A percentile compares a stretch with the other conserved stretches of the same genome.
These are phyloP conservation scores for Apteryx mantelli DNA, from an alignment of 2,113 vertebrate species.

Conservation along the genomic window DNA sequence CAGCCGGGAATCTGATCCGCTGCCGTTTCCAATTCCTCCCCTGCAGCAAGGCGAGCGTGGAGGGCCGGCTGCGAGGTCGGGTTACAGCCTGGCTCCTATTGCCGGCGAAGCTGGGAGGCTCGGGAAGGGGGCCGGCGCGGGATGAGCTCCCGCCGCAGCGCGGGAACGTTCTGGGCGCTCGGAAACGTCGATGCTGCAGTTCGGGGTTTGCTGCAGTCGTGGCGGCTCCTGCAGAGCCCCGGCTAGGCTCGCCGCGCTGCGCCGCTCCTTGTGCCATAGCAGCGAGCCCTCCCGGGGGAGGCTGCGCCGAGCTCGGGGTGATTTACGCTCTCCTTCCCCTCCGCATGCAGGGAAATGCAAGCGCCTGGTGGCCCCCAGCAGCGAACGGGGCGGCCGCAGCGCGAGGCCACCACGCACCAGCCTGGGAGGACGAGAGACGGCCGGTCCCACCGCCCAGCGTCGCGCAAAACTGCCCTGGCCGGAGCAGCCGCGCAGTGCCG, in stretches of 20 bases:
- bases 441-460: accelerated
- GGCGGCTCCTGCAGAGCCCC: background rate
- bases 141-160: conserved; percentile 4
- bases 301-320: background rate
- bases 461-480: background rate
- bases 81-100: background rate
- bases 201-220: background rate
- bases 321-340: background rate
- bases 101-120: background rate
- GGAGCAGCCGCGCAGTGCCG: accelerated
- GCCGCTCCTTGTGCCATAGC: background rate
- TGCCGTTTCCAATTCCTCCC: background rate
- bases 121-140: background rate
- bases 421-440: background rate
- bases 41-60: background rate
- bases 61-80: background rate
- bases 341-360: background rate
- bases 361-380: background rate
- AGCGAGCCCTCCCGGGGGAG: background rate
- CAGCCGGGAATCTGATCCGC: background rate
- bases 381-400: background rate
- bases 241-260: background rate
- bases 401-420: too few species aligned
- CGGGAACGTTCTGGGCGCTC: conserved; percentile 22
- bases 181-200: conserved; percentile 26